Evolutionary conservation across 2,888 invertebrate species (phyloP), one percentile per base, ranked within the genome.

Genomic region (Pandemis cinnamomeana): DNA sequence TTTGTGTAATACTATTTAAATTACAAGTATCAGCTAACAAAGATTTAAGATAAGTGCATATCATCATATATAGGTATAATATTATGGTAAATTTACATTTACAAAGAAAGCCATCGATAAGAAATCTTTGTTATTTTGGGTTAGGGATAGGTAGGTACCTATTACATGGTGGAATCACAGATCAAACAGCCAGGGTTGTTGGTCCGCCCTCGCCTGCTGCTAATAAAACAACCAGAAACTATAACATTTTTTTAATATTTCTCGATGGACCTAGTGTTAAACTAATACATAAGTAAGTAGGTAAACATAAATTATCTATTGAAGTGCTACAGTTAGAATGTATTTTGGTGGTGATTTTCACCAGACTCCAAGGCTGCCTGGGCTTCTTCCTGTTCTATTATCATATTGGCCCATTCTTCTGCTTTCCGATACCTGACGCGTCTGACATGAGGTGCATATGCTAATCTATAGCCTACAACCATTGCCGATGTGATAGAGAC

Each of bases 351-450:
- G 5, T 51, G 51, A 20, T 60, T 48, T 51, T 66, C 60, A 5
- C 46, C 46, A 10, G 61, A 53, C 4, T 61, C 61, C 7, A 55
- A 58, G n/a, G 68, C 67, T 10, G 68, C 73, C 11, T 46, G 66
- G 44, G 74, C 67, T 79, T 93, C 91, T 83, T 93, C 93, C 77
- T 88, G 81, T 77, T 91, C 89, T 73, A 91, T 78, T 15, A 94
- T 87, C 77, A 79, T 81, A 72, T 90, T 86, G 7, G 93, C 93
- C 90, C 90, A 93, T 72, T 87, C 86, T 78, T 94, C 93, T 51
- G 91, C 90, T 74, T 75, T 78, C 48, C 77, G 81, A 72, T 86
- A 88, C 51, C 84, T 85, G 75, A 85, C 79, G 53, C 81, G 84
- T 36, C 71, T 86, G 1, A 79, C 75, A 69, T 88, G 87, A 1